phyloP scores from a whole-genome alignment of 2,797 vertebrate species.

The Dermochelys coriacea region DNA sequence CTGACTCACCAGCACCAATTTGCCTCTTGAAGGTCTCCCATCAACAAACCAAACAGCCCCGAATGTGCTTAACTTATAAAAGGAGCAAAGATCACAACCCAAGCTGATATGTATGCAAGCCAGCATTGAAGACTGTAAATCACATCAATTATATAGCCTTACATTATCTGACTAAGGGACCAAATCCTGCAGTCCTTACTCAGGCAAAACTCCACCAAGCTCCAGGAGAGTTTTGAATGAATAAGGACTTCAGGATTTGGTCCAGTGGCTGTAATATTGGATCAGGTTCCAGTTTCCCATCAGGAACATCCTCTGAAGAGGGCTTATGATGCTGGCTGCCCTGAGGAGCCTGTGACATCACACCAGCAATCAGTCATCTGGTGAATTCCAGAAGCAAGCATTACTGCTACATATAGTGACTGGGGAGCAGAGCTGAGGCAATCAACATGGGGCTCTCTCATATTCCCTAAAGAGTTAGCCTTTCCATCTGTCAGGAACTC shows the following conservation, averaged over 20 bases:
- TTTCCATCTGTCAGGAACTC: constrained; percentile 7
- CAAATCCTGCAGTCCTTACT: constrained; percentile 36
- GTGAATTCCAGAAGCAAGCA: neutral
- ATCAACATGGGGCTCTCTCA: neutral
- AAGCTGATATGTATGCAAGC: neutral
- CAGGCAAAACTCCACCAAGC: constrained; percentile 11
- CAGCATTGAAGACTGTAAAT: constrained; percentile 13
- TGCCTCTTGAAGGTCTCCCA: neutral
- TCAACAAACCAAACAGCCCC: neutral
- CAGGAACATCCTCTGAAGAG: neutral
- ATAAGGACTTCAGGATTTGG: constrained; percentile 19
- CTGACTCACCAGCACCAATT: neutral
- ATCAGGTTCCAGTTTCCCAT: neutral
- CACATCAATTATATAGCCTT: constrained; percentile 26
- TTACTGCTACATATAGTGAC: neutral
- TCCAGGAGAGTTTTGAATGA: neutral
- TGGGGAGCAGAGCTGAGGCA: neutral
- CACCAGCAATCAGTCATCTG: neutral
- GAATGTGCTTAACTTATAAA: fast-evolving
- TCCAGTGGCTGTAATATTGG: neutral
- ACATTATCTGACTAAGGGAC: constrained; percentile 14
- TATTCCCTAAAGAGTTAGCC: neutral
- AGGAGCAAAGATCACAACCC: neutral
- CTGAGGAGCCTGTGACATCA: neutral
- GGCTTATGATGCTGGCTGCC: neutral